Evolutionary conservation across 2,888 invertebrate species (phyloP), one percentile per base, ranked within the genome.

Genomic region (Artemia sinica): DNA sequence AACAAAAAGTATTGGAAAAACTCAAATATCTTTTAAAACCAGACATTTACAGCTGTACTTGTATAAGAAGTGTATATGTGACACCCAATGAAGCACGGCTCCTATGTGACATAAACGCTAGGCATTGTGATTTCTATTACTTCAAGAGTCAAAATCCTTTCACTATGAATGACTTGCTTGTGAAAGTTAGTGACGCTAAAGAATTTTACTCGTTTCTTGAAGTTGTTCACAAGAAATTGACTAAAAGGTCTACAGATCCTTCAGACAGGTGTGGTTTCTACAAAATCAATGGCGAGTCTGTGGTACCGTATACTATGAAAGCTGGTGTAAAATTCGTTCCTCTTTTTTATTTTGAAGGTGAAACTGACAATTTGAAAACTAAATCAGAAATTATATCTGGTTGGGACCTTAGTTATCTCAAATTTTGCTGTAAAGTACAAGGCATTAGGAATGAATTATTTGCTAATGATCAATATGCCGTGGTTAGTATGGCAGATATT

Each of bases 361-460:
- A 77, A 74, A 91, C 90, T 13, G 91, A 91, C 77, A 90, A 89
- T 80, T 81, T 92, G 51, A 89, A 89, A 77, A 83, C 87, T 72
- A 89, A 91, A 76, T 89, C 91, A 3, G 88, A 90, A 75, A 86
- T 89, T 77, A 69, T 71, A 50, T 65, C 67, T 67, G 91, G 91
- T 71, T 93, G 92, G 93, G 91, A 92, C 79, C 80, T 92, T 73
- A 89, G 91, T 0, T 93, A 93, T 78, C 81, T 93, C 72, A 92
- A 92, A 79, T 91, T 93, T 78, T 92, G 92, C 80, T 92, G 92
- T 79, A 92, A 91, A 80, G 91, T 93, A 73, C 91, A 91, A 79
- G 91, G 91, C 68, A 91, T 92, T 74, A 82, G 91, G 72, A 91
- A 91, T 76, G 92, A 92, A 80, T 79, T 92, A 71, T 91, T 92